Evolutionary conservation across 2,113 vertebrate genomes (phyloP), one percentile per base, ranked within the genome.

Genomic region (Hypomesus transpacificus): DNA sequence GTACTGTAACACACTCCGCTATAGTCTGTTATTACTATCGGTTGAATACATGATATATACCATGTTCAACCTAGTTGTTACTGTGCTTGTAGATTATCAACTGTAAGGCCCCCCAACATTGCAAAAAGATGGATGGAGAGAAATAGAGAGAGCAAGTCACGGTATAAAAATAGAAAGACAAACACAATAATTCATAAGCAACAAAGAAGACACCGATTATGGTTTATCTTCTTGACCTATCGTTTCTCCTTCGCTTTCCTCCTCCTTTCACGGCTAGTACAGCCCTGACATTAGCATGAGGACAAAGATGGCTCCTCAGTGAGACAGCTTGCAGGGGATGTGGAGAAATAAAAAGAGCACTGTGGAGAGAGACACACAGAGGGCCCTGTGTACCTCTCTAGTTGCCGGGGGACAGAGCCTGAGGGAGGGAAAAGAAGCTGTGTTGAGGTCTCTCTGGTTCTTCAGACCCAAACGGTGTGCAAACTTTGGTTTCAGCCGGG

Each of bases 331-430:
- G 58, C 31, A 67, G 58, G 68, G 53, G 60, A 75, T 11, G 24
- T 62, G 59, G 52, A 24, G 39, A 77, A 26, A 87, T 84, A 81
- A 82, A 80, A 85, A 73, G 69, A 66, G 79, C 73, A 83, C 77
- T 85, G 84, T 85, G 26, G 26, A 68, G 8, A 53, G 14, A 66
- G 51, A 66, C 53, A 79, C 74, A 87, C 77, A 84, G 67, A 68
- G 63, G 70, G 66, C 16, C 69, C 76, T 80, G 73, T 88, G 80
- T 84, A 65, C 70, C 68, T 39, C 17, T 56, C 31, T 52, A 6
- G 21, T 8, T 13, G 16, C 34, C 31, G 46, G 20, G 22, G 58
- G 59, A 26, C 62, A 63, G 26, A 63, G 60, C 28, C 26, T n/a
- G 13, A 28, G 18, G 18, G 8, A 14, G 17, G 6, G 57, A 59